Conservation (phyloP, 1,140 invertebrate genomes). For the Lepidostoma basale region DNA sequence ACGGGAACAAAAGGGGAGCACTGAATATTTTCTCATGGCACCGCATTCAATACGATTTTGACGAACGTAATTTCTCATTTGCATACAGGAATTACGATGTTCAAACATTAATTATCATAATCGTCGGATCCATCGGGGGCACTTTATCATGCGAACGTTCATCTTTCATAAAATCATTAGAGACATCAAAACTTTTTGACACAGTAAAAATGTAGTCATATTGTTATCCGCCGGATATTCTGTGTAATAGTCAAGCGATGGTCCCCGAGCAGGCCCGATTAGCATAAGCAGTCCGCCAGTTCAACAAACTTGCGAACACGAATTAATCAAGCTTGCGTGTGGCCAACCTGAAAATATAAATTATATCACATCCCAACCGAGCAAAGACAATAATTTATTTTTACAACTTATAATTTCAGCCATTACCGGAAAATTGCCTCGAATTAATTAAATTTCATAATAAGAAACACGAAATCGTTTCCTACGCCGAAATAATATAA, state of each 20-base stretch:
- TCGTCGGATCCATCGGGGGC: constrained; percentile 1
- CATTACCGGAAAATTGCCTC: not conserved
- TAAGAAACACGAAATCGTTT: too few species aligned
- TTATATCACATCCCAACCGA: not conserved
- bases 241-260: not conserved
- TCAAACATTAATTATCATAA: constrained; percentile 25
- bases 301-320: constrained; percentile 2
- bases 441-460: too few species aligned
- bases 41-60: constrained; percentile 12
- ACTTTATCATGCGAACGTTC: constrained; percentile 8
- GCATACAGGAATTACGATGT: constrained; percentile 19
- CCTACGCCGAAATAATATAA: too few species aligned
- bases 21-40: constrained; percentile 17
- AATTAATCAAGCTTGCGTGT: constrained; percentile 11
- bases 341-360: not conserved
- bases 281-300: not conserved
- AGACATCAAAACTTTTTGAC: too few species aligned
- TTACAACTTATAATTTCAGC: not conserved
- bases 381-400: not conserved
- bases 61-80: constrained; percentile 22
- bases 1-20: constrained; percentile 1
- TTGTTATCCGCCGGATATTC: constrained; percentile 8
- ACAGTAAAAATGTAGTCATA: not conserved
- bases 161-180: too few species aligned
- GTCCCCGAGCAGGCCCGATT: not conserved